Evolutionary conservation across 2,113 vertebrate genomes (phyloP).

Genomic region (Spheniscus mendiculus): DNA sequence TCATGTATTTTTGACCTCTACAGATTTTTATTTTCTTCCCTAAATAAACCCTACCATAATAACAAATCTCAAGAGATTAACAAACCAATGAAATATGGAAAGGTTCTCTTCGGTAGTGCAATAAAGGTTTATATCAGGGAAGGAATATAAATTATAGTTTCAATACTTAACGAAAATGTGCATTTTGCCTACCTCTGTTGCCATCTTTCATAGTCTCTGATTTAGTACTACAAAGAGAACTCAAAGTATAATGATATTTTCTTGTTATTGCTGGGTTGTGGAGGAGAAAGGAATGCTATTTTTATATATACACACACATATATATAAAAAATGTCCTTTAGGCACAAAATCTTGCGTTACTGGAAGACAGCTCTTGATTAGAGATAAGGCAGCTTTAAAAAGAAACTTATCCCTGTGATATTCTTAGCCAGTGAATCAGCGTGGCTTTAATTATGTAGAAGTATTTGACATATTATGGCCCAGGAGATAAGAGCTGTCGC

Average conservation of each 20-base stretch:
- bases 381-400: conserved; percentile 44
- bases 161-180: not conserved
- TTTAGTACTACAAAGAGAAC: not conserved
- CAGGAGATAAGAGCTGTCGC: conserved; percentile 23
- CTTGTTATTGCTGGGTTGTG: not conserved
- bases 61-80: not conserved
- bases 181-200: not conserved
- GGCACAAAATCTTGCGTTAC: not conserved
- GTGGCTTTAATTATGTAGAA: conserved; percentile 64
- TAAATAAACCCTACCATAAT: not conserved
- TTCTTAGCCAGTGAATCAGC: conserved; percentile 41
- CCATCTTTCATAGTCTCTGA: not conserved
- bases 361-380: conserved; percentile 30
- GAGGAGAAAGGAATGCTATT: not conserved
- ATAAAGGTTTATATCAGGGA: not conserved
- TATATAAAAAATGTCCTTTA: not conserved
- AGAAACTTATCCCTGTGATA: conserved; percentile 29
- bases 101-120: not conserved
- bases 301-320: not conserved
- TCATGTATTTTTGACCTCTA: not conserved
- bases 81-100: not conserved
- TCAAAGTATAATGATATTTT: not conserved
- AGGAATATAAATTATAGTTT: not conserved
- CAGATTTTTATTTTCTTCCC: not conserved
- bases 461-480: conserved; percentile 39